A percentile compares a stretch with the other conserved stretches of the same genome.
Evolutionary conservation across 2,888 invertebrate genomes (phyloP).

Genomic region (Trichopoda pennipes): DNA sequence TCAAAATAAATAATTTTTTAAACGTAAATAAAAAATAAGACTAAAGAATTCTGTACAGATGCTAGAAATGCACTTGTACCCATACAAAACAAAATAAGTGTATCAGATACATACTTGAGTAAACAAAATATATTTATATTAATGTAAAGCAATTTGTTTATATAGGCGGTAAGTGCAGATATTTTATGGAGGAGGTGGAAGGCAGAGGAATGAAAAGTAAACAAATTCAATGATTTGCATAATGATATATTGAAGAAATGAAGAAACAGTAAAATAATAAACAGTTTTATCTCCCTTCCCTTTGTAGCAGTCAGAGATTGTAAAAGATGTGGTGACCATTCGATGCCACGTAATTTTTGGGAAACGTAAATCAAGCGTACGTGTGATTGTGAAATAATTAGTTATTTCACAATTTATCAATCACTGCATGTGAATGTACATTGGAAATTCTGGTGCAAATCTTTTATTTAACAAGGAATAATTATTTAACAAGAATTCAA

Average conservation of each 20-base stretch:
- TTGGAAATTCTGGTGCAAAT: background rate
- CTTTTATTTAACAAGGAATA: too few relatives aligned
- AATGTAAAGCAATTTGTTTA: conserved; percentile 42
- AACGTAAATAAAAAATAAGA: too few relatives aligned
- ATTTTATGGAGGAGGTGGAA: background rate
- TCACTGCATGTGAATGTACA: conserved; percentile 13
- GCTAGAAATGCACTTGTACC: background rate
- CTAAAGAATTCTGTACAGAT: background rate
- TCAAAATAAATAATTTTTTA: too few relatives aligned
- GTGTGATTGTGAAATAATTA: too few relatives aligned
- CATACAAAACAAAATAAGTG: conserved; percentile 21
- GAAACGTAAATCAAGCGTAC: too few relatives aligned
- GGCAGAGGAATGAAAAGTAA: background rate
- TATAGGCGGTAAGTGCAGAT: conserved; percentile 6
- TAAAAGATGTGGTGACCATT: background rate
- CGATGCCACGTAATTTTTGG: background rate
- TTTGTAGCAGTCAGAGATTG: background rate
- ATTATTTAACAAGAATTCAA: too few relatives aligned
- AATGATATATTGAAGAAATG: conserved; percentile 1
- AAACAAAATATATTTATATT: conserved; percentile 65
- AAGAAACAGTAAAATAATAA: background rate
- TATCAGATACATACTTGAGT: conserved; percentile 64
- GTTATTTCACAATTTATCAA: background rate
- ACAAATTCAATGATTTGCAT: conserved; percentile 19
- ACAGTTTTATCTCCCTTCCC: background rate